Base-by-base conservation (phyloP, 2,797 vertebrate genomes). In the Selene dorsalis region DNA sequence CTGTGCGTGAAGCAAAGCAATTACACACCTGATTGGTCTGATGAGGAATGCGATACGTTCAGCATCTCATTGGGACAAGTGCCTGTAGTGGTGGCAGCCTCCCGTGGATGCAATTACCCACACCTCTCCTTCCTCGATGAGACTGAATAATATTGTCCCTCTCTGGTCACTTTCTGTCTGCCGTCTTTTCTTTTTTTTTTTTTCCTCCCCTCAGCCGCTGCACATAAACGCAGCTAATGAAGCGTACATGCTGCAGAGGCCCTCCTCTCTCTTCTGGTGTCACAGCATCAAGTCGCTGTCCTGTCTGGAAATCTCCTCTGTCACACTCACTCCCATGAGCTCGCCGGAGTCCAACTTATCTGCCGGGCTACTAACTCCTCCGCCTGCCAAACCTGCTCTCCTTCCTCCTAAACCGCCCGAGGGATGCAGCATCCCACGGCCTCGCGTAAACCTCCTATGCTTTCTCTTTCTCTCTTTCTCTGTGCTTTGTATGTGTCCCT, bases 281-380 rank as follows among this genome's bases (percentile, higher is more conserved):
- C 95, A 94, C 93, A 96, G 91, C 92, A 88, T 96, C 93, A 96
- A 85, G 84, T 96, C 96, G 60, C 87, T 96, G 91, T 96, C 96
- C 89, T 97, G 94, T 94, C 94, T 97, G 95, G 96, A 96, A 93
- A 96, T 95, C 92, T 96, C 96, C 91, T 97, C 97, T 83, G 93
- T 97, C 93, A 96, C 96, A 67, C 95, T 97, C 93, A 96, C 96
- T 75, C 95, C 96, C 84, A 95, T 96, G 96, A 97, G 95, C 93
- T 96, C 95, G 66, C 95, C 96, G 81, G 96, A 96, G 84, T 97
- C 95, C 94, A 97, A 95, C 95, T 20, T 96, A 26, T 96, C 96
- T 41, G n/a, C 93, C 68, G 95, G 95, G 87, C 91, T 95, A 85
- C 95, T 98, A 95, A 97, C 96, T 80, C 96, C 93, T 88, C 96